Conservation (phyloP, 2,888 invertebrate genomes). For the Agrenia bidenticulata region DNA sequence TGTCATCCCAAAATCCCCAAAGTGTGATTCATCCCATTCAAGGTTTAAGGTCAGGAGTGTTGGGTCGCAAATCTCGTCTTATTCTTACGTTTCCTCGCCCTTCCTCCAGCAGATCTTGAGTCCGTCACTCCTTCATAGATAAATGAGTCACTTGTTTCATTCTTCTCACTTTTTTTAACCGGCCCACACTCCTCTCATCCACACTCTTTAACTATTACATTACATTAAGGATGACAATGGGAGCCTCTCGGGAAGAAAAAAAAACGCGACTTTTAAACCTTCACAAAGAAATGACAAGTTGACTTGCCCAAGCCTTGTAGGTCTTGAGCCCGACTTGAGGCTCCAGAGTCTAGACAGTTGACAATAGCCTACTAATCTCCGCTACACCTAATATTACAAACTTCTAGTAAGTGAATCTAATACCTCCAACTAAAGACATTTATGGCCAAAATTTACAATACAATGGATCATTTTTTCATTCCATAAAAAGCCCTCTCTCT, state of each 20-base stretch:
- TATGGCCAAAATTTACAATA: constrained; percentile 1
- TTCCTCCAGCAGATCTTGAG: not conserved
- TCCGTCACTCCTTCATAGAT: not conserved
- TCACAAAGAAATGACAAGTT: too few species aligned
- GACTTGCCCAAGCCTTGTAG: too few species aligned
- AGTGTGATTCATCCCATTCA: constrained; percentile 14
- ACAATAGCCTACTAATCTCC: too few species aligned
- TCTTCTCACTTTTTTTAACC: not conserved
- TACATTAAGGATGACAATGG: too few species aligned
- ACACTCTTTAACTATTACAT: not conserved
- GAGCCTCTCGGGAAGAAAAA: too few species aligned
- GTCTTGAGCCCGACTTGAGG: too few species aligned
- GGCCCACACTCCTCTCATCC: not conserved
- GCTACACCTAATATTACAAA: too few species aligned
- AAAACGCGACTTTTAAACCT: too few species aligned
- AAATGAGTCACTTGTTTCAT: not conserved
- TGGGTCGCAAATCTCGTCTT: constrained; percentile 19
- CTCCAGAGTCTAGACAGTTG: too few species aligned
- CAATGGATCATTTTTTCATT: constrained; percentile 9
- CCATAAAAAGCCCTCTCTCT: constrained; percentile 2
- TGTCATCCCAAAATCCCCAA: constrained; percentile 17
- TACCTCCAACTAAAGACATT: too few species aligned
- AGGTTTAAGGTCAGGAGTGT: constrained; percentile 18
- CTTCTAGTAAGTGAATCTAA: too few species aligned
- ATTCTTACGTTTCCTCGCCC: not conserved